Base-by-base conservation (phyloP, 1,140 invertebrate genomes). In the Wasmannia auropunctata region DNA sequence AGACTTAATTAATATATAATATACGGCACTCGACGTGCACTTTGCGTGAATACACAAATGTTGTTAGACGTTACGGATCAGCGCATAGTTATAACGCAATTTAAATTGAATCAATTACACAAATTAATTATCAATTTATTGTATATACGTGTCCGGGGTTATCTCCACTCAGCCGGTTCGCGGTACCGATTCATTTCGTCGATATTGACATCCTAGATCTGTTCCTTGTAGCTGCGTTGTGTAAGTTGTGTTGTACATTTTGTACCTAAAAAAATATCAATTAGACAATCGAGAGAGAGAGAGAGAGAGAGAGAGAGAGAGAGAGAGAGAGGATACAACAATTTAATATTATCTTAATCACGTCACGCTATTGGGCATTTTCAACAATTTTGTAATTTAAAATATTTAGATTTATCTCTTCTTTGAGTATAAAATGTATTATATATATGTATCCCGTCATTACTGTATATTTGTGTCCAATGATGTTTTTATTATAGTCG, bases 41-140 rank as follows among this genome's bases (percentile, higher is more conserved):
- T 10, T 34, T 62, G 54, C 37, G 25, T 62, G 37, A 43, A 62
- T 16, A 6, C 46, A 76, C 25, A 10, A 62, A 62, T 76, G 34
- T 60, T 43, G 25, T 62, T 65, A 79, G 40, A 46, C 19, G 22
- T 65, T 77, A 25, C 7, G 10, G 22, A 80, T 69, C 49, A 69
- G 46, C 43, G 56, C 10, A 28, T 77, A 56, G 40, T 54, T 56
- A 25, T 40, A 69, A 80, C 5, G 25, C 63, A 40, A 65, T 49
- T 80, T 69, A 34, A 16, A 16, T 58, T 80, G 14, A n/a, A 37
- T 77, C 46, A 77, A 62, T 37, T 14, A 63, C 4, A 1, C 22
- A 65, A 49, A 16, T 34, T 34, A 31, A 28, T 37, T 25, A 28
- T 54, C n/a, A 49, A 67, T 22, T n/a, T 67, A 79, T 37, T 51